Conservation (phyloP, 1,140 invertebrate genomes). For the Heliconius eleuchia region DNA sequence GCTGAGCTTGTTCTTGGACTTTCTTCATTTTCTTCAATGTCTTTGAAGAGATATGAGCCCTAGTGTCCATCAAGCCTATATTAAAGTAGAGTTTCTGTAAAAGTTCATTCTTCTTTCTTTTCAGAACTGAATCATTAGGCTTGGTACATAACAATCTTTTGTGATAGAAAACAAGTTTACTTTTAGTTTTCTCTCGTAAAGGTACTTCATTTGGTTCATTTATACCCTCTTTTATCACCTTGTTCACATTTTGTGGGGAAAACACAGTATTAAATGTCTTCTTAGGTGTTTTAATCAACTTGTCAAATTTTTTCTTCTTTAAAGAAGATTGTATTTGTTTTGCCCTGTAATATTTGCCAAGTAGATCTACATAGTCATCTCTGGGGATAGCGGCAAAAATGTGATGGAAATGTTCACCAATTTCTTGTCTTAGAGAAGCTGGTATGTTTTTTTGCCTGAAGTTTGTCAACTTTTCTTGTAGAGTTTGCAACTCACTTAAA, state of each 20-base stretch:
- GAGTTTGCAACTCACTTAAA: conserved; percentile 67
- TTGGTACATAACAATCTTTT: conserved; percentile 47
- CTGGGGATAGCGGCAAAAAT: conserved; percentile 76
- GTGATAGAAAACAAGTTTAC: conserved; percentile 55
- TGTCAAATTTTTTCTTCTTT: conserved; percentile 51
- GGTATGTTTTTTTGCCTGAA: conserved; percentile 69
- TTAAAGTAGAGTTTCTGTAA: conserved; percentile 48
- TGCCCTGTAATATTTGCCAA: conserved; percentile 66
- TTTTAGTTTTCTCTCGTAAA: conserved; percentile 34
- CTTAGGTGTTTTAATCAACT: conserved; percentile 42
- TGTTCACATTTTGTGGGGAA: conserved; percentile 5
- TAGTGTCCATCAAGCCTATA: conserved; percentile 46
- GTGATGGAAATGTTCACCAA: conserved; percentile 75
- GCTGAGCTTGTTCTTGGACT: conserved; percentile 58
- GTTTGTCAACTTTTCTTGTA: conserved; percentile 70
- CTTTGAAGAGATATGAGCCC: conserved; percentile 48
- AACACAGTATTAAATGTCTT: conserved; percentile 43
- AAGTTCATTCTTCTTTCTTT: conserved; percentile 49
- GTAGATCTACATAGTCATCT: conserved; percentile 73
- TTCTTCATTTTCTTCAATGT: conserved; percentile 59
- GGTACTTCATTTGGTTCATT: conserved; percentile 19
- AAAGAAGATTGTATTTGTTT: conserved; percentile 35
- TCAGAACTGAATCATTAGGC: conserved; percentile 44
- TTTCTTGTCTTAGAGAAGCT: conserved; percentile 66
- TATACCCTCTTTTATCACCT: neutral